phyloP scores from a whole-genome alignment of 2,797 vertebrate species.

The Pseudochaenichthys georgianus region DNA sequence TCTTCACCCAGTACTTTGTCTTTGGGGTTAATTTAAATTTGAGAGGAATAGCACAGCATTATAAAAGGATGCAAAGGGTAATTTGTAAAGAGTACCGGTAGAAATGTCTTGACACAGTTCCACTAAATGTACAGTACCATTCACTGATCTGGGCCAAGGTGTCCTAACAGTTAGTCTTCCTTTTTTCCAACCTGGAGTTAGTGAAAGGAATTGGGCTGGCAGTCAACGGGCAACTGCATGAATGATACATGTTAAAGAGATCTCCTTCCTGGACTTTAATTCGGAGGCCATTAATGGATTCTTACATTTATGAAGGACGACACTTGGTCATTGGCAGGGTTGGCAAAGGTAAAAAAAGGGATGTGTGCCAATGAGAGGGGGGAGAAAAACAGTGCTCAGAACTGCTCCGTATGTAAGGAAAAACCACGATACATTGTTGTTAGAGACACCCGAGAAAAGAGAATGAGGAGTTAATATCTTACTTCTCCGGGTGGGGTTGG shows the following conservation, averaged over 20 bases:
- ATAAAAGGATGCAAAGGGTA: not conserved
- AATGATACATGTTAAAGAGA: constrained; percentile 2
- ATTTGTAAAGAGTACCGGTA: not conserved
- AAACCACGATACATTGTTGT: constrained; percentile 13
- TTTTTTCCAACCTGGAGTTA: constrained; percentile 4
- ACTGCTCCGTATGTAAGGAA: constrained; percentile 8
- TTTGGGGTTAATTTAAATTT: not conserved
- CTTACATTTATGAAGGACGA: not conserved
- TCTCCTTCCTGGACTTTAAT: constrained; percentile 19
- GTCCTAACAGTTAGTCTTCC: constrained; percentile 8
- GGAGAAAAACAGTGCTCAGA: constrained; percentile 10
- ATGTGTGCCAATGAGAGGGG: constrained; percentile 11
- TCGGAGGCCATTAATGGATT: not conserved
- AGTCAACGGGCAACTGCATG: constrained; percentile 15
- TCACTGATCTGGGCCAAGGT: constrained; percentile 5
- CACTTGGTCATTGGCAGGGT: constrained; percentile 10
- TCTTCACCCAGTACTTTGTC: not conserved
- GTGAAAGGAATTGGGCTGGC: constrained; percentile 10
- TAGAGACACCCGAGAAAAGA: constrained; percentile 10
- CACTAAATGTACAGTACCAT: not conserved
- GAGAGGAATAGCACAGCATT: not conserved
- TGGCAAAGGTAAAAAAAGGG: constrained; percentile 4
- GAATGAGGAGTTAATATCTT: constrained; percentile 33
- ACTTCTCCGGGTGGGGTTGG: constrained; percentile 21
- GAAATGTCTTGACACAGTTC: not conserved